Evolutionary conservation across 2,888 invertebrate species (phyloP).

Genomic region (Odontothrips loti): DNA sequence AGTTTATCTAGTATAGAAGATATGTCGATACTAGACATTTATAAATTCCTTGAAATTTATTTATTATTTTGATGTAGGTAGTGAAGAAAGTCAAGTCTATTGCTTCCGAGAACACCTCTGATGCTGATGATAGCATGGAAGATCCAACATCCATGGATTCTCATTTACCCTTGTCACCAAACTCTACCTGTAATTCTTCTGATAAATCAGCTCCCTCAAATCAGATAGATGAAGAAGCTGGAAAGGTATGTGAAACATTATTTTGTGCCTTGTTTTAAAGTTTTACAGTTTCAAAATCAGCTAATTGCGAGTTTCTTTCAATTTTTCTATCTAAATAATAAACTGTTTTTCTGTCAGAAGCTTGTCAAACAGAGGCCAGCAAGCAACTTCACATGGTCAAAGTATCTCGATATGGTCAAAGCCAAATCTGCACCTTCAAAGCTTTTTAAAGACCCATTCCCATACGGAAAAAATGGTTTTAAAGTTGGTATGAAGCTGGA

Average conservation of each 20-base stretch:
- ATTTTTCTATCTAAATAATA: no score
- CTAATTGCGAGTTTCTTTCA: no score
- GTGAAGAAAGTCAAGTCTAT: not conserved
- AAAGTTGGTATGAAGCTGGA: conserved; percentile 86
- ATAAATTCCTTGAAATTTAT: no score
- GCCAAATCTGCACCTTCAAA: conserved; percentile 70
- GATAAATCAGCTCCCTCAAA: not conserved
- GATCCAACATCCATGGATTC: not conserved
- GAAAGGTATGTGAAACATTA: not conserved
- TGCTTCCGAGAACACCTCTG: not conserved
- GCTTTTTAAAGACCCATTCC: conserved; percentile 74
- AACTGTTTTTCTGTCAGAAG: not conserved
- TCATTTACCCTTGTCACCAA: not conserved
- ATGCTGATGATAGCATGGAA: not conserved
- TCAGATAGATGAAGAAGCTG: not conserved
- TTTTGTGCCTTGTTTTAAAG: not conserved
- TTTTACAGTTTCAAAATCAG: no score
- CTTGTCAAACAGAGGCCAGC: not conserved
- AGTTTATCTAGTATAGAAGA: no score
- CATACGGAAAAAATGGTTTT: conserved; percentile 69
- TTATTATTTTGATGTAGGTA: conserved; percentile 1
- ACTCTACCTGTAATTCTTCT: not conserved
- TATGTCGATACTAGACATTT: no score
- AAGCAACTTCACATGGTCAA: conserved; percentile 67
- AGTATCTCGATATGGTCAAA: conserved; percentile 68